phyloP scores from a whole-genome alignment of 1,140 invertebrate species.

The Meloidogyne chitwoodi region DNA sequence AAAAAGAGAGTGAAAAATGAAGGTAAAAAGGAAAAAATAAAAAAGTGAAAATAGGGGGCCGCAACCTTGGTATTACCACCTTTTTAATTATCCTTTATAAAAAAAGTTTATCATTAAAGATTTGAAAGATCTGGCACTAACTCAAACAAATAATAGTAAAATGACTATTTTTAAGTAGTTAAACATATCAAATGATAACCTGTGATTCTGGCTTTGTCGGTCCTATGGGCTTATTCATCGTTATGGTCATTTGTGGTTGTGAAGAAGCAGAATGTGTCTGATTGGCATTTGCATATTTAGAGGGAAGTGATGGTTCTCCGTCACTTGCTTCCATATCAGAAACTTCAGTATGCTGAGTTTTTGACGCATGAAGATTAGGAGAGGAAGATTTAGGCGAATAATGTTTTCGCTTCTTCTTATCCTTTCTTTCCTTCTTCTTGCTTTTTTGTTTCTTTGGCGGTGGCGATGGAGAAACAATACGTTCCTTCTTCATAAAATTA shows the following conservation, averaged over 20 bases:
- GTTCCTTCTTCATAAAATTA: constrained; percentile 8
- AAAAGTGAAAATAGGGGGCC: too few relatives aligned
- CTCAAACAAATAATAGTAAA: neutral
- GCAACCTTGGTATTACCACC: too few relatives aligned
- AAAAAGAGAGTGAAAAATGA: too few relatives aligned
- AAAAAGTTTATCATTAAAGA: too few relatives aligned
- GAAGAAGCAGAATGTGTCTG: neutral
- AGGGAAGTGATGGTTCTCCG: constrained; percentile 4
- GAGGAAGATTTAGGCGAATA: constrained; percentile 7
- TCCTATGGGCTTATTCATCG: neutral
- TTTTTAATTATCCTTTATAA: too few relatives aligned
- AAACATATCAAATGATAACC: too few relatives aligned
- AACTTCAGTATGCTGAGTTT: neutral
- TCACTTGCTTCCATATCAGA: constrained; percentile 34
- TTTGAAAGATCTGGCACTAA: too few relatives aligned
- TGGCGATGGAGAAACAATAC: constrained; percentile 3
- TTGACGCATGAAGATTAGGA: neutral
- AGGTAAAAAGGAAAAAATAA: too few relatives aligned
- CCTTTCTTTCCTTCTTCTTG: constrained; percentile 17
- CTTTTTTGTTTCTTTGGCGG: constrained; percentile 11
- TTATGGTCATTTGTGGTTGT: neutral
- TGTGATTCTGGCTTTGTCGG: neutral
- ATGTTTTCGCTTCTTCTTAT: constrained; percentile 23
- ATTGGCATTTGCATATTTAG: neutral
- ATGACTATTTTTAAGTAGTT: neutral